phyloP scores from a whole-genome alignment of 2,113 vertebrate genomes.

The Ifrita kowaldi region DNA sequence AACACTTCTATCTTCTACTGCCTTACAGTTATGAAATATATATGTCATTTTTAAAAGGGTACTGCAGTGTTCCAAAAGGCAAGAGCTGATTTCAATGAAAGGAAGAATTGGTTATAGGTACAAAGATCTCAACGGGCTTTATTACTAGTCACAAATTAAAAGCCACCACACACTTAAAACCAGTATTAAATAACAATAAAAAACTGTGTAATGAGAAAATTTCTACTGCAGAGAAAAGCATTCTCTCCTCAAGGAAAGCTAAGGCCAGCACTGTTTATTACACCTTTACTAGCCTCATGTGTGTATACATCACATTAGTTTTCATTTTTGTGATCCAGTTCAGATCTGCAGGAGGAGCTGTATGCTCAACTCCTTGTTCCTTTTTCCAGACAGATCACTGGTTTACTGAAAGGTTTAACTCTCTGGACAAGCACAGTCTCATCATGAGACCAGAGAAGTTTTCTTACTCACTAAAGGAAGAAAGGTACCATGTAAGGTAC shows the following conservation, averaged over 20 bases:
- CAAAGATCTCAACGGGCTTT: neutral
- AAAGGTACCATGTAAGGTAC: neutral
- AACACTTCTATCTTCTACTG: neutral
- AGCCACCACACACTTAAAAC: neutral
- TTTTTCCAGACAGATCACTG: neutral
- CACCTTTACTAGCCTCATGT: neutral
- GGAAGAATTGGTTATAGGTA: neutral
- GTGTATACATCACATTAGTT: fast-evolving
- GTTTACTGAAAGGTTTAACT: neutral
- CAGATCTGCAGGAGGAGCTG: neutral
- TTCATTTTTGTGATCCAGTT: neutral
- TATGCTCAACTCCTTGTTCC: neutral
- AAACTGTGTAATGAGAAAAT: neutral
- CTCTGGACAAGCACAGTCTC: neutral
- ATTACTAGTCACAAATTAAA: slow-evolving; percentile 20
- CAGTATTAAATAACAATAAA: slow-evolving; percentile 12
- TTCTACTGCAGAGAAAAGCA: neutral
- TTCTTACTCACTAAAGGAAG: neutral
- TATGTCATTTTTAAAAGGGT: neutral
- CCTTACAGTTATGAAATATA: neutral
- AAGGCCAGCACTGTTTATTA: neutral
- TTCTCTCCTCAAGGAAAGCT: neutral
- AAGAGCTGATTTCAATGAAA: neutral
- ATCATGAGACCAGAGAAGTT: neutral
- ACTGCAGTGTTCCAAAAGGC: neutral